Percentiles rank a stretch among this genome's conserved stretches.
Evolutionary conservation across 2,797 vertebrate species (phyloP).

Genomic region (Phrynocephalus vlangalii): DNA sequence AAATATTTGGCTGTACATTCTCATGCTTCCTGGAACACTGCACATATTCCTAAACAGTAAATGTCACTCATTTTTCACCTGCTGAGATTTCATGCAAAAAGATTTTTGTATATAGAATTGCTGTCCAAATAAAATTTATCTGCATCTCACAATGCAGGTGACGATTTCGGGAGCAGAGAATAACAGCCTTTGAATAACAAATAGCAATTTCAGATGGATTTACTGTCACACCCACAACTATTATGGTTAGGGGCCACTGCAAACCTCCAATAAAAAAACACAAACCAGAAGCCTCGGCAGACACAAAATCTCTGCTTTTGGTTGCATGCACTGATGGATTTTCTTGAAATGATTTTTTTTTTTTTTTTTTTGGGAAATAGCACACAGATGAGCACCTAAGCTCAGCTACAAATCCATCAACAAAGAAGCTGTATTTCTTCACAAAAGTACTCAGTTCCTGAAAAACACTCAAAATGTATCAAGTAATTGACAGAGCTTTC

Average conservation of each 20-base stretch:
- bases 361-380: background rate
- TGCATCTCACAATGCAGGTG: background rate
- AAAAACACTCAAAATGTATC: background rate
- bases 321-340: background rate
- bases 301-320: background rate
- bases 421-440: conserved; percentile 21
- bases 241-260: background rate
- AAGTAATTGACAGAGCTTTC: conserved; percentile 5
- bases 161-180: background rate
- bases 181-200: conserved; percentile 25
- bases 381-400: background rate
- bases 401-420: background rate
- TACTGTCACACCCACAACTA: background rate
- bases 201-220: background rate
- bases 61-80: conserved; percentile 8
- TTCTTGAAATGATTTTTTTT: background rate
- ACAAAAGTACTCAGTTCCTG: background rate
- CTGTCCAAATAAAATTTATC: background rate
- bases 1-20: background rate
- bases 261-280: background rate
- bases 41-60: conserved; percentile 11
- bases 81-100: background rate
- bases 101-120: background rate
- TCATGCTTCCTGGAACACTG: background rate
- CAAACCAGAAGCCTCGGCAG: background rate